Evolutionary conservation across 2,888 invertebrate genomes (phyloP).

Genomic region (Azorinus chamasolen): DNA sequence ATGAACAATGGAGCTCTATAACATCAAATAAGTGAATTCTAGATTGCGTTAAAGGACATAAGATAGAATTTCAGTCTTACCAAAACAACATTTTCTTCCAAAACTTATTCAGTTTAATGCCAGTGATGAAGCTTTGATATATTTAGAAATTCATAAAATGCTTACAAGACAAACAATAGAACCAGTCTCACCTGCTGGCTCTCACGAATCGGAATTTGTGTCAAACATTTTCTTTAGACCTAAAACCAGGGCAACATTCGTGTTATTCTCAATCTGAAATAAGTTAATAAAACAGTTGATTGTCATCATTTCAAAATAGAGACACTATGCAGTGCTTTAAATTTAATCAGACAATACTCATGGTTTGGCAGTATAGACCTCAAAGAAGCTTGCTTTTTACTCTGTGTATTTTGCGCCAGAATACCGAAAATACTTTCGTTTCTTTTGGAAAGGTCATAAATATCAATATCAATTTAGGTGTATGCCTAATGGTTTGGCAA

Average conservation of each 20-base stretch:
- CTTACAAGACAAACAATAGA: slow-evolving; percentile 3
- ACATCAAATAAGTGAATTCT: slow-evolving; percentile 21
- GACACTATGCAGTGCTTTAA: slow-evolving; percentile 39
- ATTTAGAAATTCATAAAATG: slow-evolving; percentile 2
- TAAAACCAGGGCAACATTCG: slow-evolving; percentile 20
- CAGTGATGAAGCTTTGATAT: background rate
- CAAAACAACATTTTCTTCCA: background rate
- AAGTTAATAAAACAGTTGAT: slow-evolving; percentile 40
- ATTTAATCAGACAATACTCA: slow-evolving; percentile 25
- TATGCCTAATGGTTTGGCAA: slow-evolving; percentile 52
- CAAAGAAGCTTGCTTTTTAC: slow-evolving; percentile 53
- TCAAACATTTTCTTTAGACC: slow-evolving; percentile 25
- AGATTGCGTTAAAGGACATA: slow-evolving; percentile 7
- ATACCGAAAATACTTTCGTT: slow-evolving; percentile 49
- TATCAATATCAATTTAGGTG: slow-evolving; percentile 46
- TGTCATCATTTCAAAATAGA: slow-evolving; percentile 60
- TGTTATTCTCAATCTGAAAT: slow-evolving; percentile 45
- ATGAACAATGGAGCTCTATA: background rate
- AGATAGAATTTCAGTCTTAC: slow-evolving; percentile 2
- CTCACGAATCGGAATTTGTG: background rate
- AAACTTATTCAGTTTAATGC: background rate
- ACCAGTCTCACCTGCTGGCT: background rate
- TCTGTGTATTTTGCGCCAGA: slow-evolving; percentile 3
- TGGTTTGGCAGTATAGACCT: slow-evolving; percentile 51
- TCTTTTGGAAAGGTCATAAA: slow-evolving; percentile 44